These are phyloP conservation scores for Germaria angustata DNA, from an alignment of 2,888 invertebrate species.

Conservation along the genomic window DNA sequence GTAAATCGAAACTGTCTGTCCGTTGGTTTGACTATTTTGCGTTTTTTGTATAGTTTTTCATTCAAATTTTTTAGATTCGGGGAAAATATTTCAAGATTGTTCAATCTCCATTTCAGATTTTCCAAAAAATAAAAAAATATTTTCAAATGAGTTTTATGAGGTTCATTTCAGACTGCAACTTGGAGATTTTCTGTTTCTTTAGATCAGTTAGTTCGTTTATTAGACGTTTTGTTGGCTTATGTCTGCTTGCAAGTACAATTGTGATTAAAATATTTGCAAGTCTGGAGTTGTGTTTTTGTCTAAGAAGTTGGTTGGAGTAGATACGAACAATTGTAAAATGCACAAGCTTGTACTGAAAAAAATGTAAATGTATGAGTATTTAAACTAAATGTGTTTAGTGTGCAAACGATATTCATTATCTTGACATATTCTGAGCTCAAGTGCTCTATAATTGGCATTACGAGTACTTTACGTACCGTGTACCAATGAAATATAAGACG, in stretches of 20 bases:
- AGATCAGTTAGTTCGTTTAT: background rate
- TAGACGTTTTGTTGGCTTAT: background rate
- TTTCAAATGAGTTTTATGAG: slow-evolving; percentile 42
- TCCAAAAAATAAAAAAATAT: background rate
- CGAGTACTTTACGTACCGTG: slow-evolving; percentile 4
- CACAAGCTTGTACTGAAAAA: background rate
- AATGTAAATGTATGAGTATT: too few relatives aligned
- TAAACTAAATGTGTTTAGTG: background rate
- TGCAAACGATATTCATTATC: slow-evolving; percentile 40
- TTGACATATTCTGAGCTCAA: slow-evolving; percentile 41
- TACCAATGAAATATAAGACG: slow-evolving; percentile 19
- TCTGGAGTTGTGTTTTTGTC: background rate
- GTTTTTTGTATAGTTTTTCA: background rate
- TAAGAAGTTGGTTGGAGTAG: background rate
- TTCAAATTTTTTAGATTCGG: background rate
- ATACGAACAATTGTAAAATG: background rate
- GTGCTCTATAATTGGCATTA: slow-evolving; percentile 52
- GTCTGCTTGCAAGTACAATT: background rate
- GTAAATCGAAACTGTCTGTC: background rate
- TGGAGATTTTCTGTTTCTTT: background rate
- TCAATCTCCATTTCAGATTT: slow-evolving; percentile 3
- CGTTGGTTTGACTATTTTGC: background rate
- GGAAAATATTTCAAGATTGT: background rate
- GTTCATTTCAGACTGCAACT: slow-evolving; percentile 32
- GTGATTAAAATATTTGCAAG: slow-evolving; percentile 5